These are phyloP conservation scores for Drymodes brunneopygia DNA, from an alignment of 2,113 vertebrate species.

Conservation along the genomic window DNA sequence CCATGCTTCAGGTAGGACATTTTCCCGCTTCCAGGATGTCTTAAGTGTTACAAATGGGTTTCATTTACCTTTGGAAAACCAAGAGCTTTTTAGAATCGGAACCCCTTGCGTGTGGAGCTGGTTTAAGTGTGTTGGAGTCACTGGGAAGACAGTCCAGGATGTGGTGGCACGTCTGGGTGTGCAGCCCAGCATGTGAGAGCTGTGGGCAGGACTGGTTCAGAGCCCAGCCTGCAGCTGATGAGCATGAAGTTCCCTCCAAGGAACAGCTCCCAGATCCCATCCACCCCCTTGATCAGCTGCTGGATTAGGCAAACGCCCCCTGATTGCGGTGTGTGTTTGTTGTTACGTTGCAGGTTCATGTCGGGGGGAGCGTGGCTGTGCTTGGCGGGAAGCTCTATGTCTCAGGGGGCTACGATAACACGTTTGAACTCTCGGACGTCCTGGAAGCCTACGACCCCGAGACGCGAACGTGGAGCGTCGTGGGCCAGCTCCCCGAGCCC, in stretches of 20 bases:
- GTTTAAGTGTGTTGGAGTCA: fast-evolving
- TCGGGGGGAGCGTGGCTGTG: slow-evolving; percentile 89
- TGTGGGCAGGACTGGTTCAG: background rate
- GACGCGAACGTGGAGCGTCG: slow-evolving; percentile 74
- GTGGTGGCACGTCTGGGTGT: fast-evolving
- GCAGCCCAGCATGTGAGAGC: background rate
- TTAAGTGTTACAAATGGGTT: background rate
- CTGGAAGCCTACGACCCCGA: slow-evolving; percentile 88
- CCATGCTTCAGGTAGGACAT: slow-evolving; percentile 89
- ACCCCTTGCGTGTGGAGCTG: background rate
- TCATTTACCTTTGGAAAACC: background rate
- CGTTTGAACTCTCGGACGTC: slow-evolving; percentile 91
- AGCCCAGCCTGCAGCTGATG: background rate
- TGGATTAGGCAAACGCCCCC: fast-evolving
- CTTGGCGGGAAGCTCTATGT: slow-evolving; percentile 90
- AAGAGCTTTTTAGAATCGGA: background rate
- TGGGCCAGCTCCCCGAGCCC: slow-evolving; percentile 88
- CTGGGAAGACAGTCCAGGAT: background rate
- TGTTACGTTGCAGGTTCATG: slow-evolving; percentile 79
- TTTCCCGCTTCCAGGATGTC: fast-evolving
- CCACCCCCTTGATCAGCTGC: fast-evolving
- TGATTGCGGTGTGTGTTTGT: fast-evolving
- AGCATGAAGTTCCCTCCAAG: background rate
- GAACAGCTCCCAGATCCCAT: background rate
- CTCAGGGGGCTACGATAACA: slow-evolving; percentile 95